Base-by-base conservation (phyloP, 2,888 invertebrate genomes). In the Terebella lapidaria region DNA sequence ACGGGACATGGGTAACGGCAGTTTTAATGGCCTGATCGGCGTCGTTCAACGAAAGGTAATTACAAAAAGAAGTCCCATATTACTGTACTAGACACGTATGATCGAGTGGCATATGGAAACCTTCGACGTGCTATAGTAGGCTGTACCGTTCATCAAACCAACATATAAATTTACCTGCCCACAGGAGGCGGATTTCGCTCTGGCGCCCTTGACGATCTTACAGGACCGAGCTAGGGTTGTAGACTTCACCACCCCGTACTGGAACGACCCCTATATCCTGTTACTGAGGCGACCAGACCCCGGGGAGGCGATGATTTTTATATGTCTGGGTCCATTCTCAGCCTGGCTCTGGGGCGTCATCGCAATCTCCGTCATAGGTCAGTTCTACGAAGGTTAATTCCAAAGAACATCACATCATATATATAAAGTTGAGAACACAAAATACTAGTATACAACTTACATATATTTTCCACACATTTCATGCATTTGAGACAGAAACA, bases 131-230 rank as follows among this genome's bases (percentile, higher is more conserved):
- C n/a, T n/a, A n/a, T n/a, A n/a, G n/a, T n/a, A n/a, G n/a, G n/a
- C n/a, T n/a, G n/a, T n/a, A n/a, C n/a, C n/a, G n/a, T n/a, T n/a
- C n/a, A n/a, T n/a, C n/a, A n/a, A n/a, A n/a, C n/a, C n/a, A n/a
- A n/a, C n/a, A n/a, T n/a, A n/a, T n/a, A n/a, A n/a, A n/a, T n/a
- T 35, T n/a, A 35, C n/a, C 22, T n/a, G 5, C 22, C 22, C 22
- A 25, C 53, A 53, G 53, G 28, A 53, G 22, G 53, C 28, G 15
- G 53, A 53, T 22, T 53, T 53, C 22, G 53, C 27, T 22, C 4
- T 53, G 15, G 53, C 27, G 10, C 5, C 15, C 5, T 27, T 53
- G 27, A 53, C 53, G 5, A 22, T 53, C 5, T 27, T 15, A 26
- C 5, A 15, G 15, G 53, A 53, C 10, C 26, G 53, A 10, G 27